Conservation (phyloP, 30 jellyfish, hydroid and myxozoan genomes). For the Hydractinia echinata region DNA sequence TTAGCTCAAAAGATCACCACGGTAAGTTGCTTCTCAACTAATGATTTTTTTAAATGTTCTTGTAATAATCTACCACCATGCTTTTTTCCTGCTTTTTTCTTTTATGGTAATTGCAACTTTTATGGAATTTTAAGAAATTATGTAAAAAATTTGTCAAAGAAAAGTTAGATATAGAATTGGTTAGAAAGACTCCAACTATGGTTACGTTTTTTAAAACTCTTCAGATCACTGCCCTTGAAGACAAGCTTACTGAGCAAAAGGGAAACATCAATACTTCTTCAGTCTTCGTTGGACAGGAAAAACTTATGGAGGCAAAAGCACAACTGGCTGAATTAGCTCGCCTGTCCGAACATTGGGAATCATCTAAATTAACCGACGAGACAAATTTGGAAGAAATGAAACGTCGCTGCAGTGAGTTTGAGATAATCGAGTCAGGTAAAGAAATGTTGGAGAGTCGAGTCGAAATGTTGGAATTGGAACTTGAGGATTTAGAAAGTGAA, state of each 20-base stretch:
- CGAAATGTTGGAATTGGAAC: slow-evolving; percentile 9
- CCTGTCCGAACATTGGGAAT: slow-evolving; percentile 60
- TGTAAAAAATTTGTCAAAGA: too few relatives aligned
- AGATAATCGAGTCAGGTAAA: slow-evolving; percentile 32
- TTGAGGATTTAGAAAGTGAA: slow-evolving; percentile 36
- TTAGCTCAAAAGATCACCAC: slow-evolving; percentile 9
- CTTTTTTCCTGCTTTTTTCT: too few relatives aligned
- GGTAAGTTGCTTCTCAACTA: slow-evolving; percentile 5
- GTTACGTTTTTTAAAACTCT: background rate
- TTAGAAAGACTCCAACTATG: too few relatives aligned
- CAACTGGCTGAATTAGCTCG: slow-evolving; percentile 45
- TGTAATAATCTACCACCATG: too few relatives aligned
- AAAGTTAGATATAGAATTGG: too few relatives aligned
- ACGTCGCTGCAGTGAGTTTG: slow-evolving; percentile 27
- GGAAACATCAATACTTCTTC: slow-evolving; percentile 28
- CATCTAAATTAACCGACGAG: slow-evolving; percentile 26
- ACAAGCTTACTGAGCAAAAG: slow-evolving; percentile 12
- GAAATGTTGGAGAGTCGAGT: slow-evolving; percentile 30
- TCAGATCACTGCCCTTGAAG: slow-evolving; percentile 5
- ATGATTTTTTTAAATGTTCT: background rate
- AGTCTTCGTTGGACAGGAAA: slow-evolving; percentile 46
- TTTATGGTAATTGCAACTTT: too few relatives aligned
- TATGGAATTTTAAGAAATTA: too few relatives aligned
- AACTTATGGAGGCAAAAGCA: slow-evolving; percentile 38
- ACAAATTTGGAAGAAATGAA: slow-evolving; percentile 46